A percentile compares a stretch with the other conserved stretches of the same genome.
phyloP scores from a whole-genome alignment of 2,113 vertebrate genomes.

The Xenopus laevis region DNA sequence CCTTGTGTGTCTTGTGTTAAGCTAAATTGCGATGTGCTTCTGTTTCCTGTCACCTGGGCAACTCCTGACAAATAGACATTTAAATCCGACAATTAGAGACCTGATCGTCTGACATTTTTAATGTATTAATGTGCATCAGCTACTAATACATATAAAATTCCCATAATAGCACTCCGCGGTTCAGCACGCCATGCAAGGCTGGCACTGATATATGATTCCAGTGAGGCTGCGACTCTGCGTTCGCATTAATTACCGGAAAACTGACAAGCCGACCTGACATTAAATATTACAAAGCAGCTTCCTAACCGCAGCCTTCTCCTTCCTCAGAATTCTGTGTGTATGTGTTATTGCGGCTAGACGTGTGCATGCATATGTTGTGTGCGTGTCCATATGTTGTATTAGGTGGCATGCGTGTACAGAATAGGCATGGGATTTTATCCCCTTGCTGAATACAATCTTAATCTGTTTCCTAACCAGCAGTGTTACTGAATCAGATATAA shows the following conservation, averaged over 20 bases:
- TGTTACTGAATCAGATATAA: no score
- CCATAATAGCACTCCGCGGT: constrained; percentile 50
- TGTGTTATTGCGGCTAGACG: background rate
- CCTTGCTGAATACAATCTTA: no score
- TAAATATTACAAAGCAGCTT: constrained; percentile 43
- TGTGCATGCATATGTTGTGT: constrained; percentile 32
- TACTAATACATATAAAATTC: constrained; percentile 56
- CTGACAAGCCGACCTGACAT: constrained; percentile 54
- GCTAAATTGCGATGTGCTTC: constrained; percentile 36
- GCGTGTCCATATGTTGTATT: constrained; percentile 31
- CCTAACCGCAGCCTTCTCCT: constrained; percentile 15
- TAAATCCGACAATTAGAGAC: constrained; percentile 73
- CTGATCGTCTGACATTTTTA: constrained; percentile 57
- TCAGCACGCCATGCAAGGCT: constrained; percentile 48
- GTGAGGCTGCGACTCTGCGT: constrained; percentile 50
- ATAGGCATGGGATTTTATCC: background rate
- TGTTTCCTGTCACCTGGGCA: constrained; percentile 50
- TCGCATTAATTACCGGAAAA: constrained; percentile 59
- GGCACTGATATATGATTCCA: constrained; percentile 70
- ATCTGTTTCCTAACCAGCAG: no score
- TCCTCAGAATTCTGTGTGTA: background rate
- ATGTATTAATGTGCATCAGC: constrained; percentile 61
- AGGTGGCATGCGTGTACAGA: background rate
- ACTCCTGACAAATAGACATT: constrained; percentile 71
- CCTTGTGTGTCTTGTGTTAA: constrained; percentile 40